These are phyloP conservation scores for Scomber scombrus DNA, from an alignment of 2,113 vertebrate species.

Conservation along the genomic window DNA sequence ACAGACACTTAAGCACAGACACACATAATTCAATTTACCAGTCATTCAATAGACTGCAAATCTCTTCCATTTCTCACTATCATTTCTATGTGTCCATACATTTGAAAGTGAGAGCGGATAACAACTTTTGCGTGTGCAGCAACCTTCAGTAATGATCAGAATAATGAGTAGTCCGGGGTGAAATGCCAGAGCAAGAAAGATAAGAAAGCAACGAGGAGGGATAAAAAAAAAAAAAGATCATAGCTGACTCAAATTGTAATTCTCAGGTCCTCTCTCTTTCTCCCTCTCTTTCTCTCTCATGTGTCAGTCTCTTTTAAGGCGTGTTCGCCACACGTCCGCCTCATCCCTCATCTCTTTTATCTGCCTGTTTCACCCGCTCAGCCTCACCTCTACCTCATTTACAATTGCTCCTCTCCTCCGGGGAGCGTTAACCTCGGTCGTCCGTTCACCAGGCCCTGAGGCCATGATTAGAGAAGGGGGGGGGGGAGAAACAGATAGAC, in stretches of 20 bases:
- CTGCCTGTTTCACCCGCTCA: constrained; percentile 72
- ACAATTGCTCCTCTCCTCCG: constrained; percentile 70
- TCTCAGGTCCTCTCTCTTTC: constrained; percentile 42
- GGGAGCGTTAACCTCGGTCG: constrained; percentile 80
- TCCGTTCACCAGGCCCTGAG: constrained; percentile 62
- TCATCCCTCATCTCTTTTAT: constrained; percentile 75
- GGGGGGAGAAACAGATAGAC: constrained; percentile 29
- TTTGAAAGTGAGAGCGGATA: constrained; percentile 28
- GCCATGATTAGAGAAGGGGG: constrained; percentile 74
- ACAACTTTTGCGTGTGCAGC: constrained; percentile 32
- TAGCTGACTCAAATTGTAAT: constrained; percentile 60
- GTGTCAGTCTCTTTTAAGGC: constrained; percentile 73
- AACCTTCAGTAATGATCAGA: constrained; percentile 45
- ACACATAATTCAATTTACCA: not conserved
- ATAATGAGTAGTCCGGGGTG: constrained; percentile 60
- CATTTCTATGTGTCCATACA: constrained; percentile 4
- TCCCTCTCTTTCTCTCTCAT: constrained; percentile 42
- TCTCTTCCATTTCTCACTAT: constrained; percentile 14
- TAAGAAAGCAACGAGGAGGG: constrained; percentile 31
- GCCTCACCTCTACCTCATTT: constrained; percentile 80
- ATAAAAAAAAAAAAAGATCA: constrained; percentile 43
- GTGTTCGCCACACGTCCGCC: constrained; percentile 44
- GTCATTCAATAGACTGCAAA: not conserved
- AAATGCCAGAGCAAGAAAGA: constrained; percentile 55
- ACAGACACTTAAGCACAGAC: not conserved